Base-by-base conservation (phyloP, 1,140 invertebrate species). In the Luehdorfia chinensis region DNA sequence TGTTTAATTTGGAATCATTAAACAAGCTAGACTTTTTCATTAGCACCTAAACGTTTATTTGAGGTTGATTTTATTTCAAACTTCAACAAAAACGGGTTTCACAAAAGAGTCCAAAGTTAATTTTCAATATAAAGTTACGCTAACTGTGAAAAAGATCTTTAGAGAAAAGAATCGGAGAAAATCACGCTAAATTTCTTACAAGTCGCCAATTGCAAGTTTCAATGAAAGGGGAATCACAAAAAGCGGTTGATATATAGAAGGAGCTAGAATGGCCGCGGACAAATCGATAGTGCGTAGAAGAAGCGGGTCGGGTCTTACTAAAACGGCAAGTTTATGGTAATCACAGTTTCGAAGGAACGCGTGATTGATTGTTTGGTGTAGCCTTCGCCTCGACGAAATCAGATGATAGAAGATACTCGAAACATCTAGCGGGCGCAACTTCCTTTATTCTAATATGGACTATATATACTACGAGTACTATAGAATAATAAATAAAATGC, bases 301-400 rank as follows among this genome's bases (percentile, higher is more conserved):
- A 72, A 71, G 64, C 57, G 58, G 59, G 58, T 52, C 63, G 74
- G 75, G 75, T 77, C 61, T 68, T 69, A 66, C 59, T 75, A 75
- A 79, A 83, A 78, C 70, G 75, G 66, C 64, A 75, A 83, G 71
- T 85, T 85, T 85, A 84, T 84, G 81, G 75, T 81, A 85, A 84
- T 85, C 75, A 77, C 68, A 59, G 58, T 41, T 68, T 56, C 53
- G 66, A 67, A 76, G 65, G 68, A 75, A 64, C 61, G 47, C 55
- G 73, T 85, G 81, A 85, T 85, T 85, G 81, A 85, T 85, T 85
- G 72, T 75, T 72, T 63, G 60, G 56, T 55, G 65, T 53, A 61
- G 51, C 53, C 55, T 50, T 48, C 21, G 50, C 47, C 23, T 21
- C 55, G 37, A 36, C 46, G 39, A 50, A 55, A 58, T 57, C 59